phyloP scores from a whole-genome alignment of 2,113 vertebrate genomes.

The Gadus macrocephalus region DNA sequence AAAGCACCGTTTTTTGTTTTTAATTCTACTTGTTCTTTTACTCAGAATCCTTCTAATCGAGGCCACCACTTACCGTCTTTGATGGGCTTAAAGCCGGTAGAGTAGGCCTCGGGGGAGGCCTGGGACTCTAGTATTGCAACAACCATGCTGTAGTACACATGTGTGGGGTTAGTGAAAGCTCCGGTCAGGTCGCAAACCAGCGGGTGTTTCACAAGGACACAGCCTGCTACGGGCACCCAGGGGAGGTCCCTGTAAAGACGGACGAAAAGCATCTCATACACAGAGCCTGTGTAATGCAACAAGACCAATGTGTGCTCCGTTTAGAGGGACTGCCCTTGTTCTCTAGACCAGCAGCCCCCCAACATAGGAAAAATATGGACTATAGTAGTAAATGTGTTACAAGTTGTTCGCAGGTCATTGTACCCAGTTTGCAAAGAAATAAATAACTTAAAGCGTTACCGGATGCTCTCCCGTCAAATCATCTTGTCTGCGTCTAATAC shows the following conservation, averaged over 20 bases:
- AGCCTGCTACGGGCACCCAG: slow-evolving; percentile 33
- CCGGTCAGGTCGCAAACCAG: slow-evolving; percentile 51
- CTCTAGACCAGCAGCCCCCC: too few relatives aligned
- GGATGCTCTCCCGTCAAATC: too few relatives aligned
- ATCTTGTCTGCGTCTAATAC: too few relatives aligned
- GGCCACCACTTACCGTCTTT: slow-evolving; percentile 36
- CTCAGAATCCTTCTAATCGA: not conserved
- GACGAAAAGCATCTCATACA: not conserved
- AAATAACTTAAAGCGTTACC: too few relatives aligned
- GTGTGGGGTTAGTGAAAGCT: not conserved
- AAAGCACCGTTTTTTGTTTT: too few relatives aligned
- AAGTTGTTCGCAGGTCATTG: too few relatives aligned
- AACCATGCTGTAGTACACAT: slow-evolving; percentile 1
- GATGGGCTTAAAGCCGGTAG: slow-evolving; percentile 3
- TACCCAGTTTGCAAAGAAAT: too few relatives aligned
- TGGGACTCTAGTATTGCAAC: not conserved
- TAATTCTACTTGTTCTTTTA: not conserved
- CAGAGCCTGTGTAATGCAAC: not conserved
- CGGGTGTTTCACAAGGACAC: slow-evolving; percentile 37
- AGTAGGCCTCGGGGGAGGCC: fast-evolving
- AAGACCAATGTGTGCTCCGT: not conserved
- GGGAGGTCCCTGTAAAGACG: slow-evolving; percentile 9
- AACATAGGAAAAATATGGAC: too few relatives aligned
- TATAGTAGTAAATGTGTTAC: too few relatives aligned
- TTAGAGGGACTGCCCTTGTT: too few relatives aligned